Percentiles rank a stretch among this genome's conserved stretches.
phyloP scores from a whole-genome alignment of 2,888 invertebrate genomes.

The Diabrotica balteata region DNA sequence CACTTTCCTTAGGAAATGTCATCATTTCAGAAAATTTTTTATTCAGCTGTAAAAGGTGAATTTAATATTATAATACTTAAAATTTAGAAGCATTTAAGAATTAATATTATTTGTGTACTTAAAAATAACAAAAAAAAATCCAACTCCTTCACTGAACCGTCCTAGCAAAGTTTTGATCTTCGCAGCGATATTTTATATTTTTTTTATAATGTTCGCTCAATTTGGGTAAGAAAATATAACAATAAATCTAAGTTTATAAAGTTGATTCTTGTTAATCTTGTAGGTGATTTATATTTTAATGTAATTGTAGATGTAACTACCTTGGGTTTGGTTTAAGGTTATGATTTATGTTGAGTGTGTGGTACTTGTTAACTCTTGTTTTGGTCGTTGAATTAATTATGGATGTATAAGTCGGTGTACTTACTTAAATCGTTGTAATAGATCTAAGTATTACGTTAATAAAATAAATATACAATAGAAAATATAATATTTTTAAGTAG shows the following conservation, averaged over 20 bases:
- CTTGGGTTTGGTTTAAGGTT: slow-evolving; percentile 24
- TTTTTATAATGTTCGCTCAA: slow-evolving; percentile 26
- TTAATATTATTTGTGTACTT: no score
- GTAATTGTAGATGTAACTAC: slow-evolving; percentile 37
- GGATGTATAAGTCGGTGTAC: neutral
- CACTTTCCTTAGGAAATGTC: no score
- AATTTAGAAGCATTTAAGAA: no score
- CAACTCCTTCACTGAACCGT: neutral
- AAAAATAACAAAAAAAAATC: no score
- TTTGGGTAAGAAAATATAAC: slow-evolving; percentile 36
- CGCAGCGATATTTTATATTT: slow-evolving; percentile 39
- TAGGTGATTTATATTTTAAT: slow-evolving; percentile 41
- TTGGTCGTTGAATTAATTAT: slow-evolving; percentile 21
- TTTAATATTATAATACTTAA: no score
- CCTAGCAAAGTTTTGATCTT: slow-evolving; percentile 12
- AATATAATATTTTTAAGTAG: no score
- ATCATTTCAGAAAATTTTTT: no score
- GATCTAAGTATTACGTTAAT: neutral
- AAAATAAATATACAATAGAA: no score
- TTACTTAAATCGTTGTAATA: neutral
- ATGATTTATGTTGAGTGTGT: slow-evolving; percentile 33
- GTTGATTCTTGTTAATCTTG: slow-evolving; percentile 43
- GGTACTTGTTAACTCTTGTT: slow-evolving; percentile 21
- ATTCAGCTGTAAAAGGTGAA: no score
- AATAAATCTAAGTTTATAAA: slow-evolving; percentile 42